A percentile compares a stretch with the other conserved stretches of the same genome.
These are phyloP conservation scores for Gymnobelideus leadbeateri DNA, from an alignment of 2,113 vertebrate genomes.

Conservation along the genomic window DNA sequence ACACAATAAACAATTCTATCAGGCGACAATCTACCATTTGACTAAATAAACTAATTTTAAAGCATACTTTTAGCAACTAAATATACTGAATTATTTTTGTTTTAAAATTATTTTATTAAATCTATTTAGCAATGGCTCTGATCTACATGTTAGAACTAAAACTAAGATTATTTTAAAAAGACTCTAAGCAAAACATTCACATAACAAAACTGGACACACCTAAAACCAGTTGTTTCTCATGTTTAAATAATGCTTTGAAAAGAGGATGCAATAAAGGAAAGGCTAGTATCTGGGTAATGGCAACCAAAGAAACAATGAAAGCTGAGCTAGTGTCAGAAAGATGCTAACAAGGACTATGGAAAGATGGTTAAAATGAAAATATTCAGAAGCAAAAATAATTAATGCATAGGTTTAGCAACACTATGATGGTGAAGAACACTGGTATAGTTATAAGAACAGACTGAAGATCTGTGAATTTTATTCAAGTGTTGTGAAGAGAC, in stretches of 20 bases:
- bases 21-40: background rate
- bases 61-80: conserved; percentile 1
- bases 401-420: background rate
- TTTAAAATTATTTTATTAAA: conserved; percentile 35
- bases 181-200: background rate
- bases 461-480: background rate
- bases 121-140: conserved; percentile 24
- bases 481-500: background rate
- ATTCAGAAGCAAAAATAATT: background rate
- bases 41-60: background rate
- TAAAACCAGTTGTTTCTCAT: background rate
- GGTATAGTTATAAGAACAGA: background rate
- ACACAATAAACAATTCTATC: background rate
- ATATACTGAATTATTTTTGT: background rate
- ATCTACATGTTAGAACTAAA: background rate
- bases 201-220: background rate
- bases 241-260: conserved; percentile 27
- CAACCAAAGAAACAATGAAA: background rate
- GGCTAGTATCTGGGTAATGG: background rate
- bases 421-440: background rate
- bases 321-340: background rate
- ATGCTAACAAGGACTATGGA: background rate
- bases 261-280: background rate
- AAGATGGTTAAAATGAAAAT: background rate
- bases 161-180: background rate